Percentiles rank a stretch among this genome's conserved stretches.
Conservation (phyloP, 2,888 invertebrate species). For the Himalopsyche anomala region DNA sequence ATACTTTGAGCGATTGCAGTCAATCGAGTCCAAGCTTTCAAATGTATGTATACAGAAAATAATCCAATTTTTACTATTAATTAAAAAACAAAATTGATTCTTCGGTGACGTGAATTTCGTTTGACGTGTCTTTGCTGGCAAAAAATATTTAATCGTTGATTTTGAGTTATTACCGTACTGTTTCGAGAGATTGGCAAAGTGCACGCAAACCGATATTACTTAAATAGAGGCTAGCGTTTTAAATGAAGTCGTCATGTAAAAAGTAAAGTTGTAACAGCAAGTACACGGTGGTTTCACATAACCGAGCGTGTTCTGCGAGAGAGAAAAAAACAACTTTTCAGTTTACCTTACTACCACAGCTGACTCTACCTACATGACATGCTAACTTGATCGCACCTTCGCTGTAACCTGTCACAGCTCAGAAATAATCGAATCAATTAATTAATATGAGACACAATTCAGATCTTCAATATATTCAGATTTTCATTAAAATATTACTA, state of each 20-base stretch:
- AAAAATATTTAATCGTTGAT: no score
- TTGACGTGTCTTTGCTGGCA: no score
- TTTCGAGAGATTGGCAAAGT: not conserved
- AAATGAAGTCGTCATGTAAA: slow-evolving; percentile 32
- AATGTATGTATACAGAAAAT: no score
- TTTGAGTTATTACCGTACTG: no score
- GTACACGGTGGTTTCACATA: slow-evolving; percentile 9
- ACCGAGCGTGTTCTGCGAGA: not conserved
- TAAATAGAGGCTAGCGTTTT: not conserved
- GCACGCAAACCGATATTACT: slow-evolving; percentile 16
- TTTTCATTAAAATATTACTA: no score
- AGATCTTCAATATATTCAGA: no score
- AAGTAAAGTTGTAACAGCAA: not conserved
- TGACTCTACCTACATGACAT: not conserved
- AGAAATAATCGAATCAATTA: not conserved
- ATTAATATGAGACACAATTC: not conserved
- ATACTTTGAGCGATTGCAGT: no score
- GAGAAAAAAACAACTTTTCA: slow-evolving; percentile 33
- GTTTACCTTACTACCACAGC: slow-evolving; percentile 17
- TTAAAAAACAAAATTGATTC: no score
- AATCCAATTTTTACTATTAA: no score
- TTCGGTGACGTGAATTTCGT: no score
- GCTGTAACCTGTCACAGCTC: not conserved
- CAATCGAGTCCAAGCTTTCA: no score
- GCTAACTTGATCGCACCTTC: not conserved